These are phyloP conservation scores for Edolisoma coerulescens DNA, from an alignment of 2,113 vertebrate species.

Conservation along the genomic window DNA sequence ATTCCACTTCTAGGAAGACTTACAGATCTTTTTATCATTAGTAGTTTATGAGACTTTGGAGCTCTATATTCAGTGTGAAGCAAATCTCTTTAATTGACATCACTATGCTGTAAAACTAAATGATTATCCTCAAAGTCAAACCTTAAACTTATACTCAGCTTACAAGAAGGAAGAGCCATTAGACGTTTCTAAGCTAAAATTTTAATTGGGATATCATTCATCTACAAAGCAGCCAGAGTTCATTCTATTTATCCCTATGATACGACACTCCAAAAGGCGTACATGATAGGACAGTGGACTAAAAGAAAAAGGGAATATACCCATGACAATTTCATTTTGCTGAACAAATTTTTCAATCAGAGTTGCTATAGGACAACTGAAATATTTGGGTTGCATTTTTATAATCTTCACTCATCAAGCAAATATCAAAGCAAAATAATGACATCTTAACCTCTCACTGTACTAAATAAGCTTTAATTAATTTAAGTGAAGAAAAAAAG, in stretches of 20 bases:
- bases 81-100: conserved; percentile 35
- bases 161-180: background rate
- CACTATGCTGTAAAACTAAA: background rate
- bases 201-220: background rate
- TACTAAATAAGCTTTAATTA: background rate
- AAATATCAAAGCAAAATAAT: background rate
- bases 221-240: background rate
- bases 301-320: background rate
- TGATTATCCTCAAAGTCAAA: background rate
- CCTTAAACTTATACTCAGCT: background rate
- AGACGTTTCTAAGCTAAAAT: background rate
- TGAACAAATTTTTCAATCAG: background rate
- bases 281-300: background rate
- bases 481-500: background rate
- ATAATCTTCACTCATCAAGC: background rate
- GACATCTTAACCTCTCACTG: background rate
- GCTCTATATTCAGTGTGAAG: background rate
- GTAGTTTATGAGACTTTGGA: background rate
- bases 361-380: background rate
- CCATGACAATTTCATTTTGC: background rate
- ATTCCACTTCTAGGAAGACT: conserved; percentile 9
- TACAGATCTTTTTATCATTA: conserved; percentile 11
- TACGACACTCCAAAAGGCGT: background rate
- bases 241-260: background rate
- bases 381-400: background rate